Evolutionary conservation across 2,113 vertebrate genomes (phyloP), one percentile per base, ranked within the genome.

Genomic region (Talpa occidentalis): DNA sequence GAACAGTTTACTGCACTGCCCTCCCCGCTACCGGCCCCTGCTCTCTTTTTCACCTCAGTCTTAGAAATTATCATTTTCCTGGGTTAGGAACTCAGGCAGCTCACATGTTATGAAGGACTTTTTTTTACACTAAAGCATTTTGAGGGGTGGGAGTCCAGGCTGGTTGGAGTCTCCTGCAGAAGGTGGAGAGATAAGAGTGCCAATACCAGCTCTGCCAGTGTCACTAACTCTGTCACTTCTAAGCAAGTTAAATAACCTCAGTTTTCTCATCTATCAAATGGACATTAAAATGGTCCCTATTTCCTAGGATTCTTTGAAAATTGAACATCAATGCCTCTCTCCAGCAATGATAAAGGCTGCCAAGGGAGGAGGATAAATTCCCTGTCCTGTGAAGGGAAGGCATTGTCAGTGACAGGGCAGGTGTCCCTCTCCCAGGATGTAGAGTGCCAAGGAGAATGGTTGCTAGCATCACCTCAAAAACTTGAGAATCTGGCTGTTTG

Each of bases 11-110:
- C 6, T 37, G 0, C 2, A 12, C 47, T 76, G 15, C n/a, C 22
- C 37, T 56, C 12, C 15, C 52, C 10, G 4, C 19, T 4, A 52
- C 4, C 5, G 9, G 56, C 37, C 37, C 37, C 78, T 47, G 8
- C 37, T 72, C 15, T 84, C 15, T 67, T 70, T 88, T 62, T 32
- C n/a, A 32, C 59, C 32, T 74, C 32, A 26, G 4, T 85, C 62
- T 82, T 93, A 52, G 92, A 81, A 92, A 82, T 70, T 56, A 62
- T 56, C 26, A 3, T 76, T 92, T 85, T 92, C 47, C 26, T 80
- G 69, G 11, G 8, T 30, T 76, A n/a, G 37, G 67, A 70, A 35
- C 37, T 42, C 49, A n/a, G n/a, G 52, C 28, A 81, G 32, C 59
- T 91, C 40, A 74, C n/a, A 40, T 47, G 11, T 60, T 17, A 64